Evolutionary conservation across 2,888 invertebrate species (phyloP).

Genomic region (Agrotis segetum): DNA sequence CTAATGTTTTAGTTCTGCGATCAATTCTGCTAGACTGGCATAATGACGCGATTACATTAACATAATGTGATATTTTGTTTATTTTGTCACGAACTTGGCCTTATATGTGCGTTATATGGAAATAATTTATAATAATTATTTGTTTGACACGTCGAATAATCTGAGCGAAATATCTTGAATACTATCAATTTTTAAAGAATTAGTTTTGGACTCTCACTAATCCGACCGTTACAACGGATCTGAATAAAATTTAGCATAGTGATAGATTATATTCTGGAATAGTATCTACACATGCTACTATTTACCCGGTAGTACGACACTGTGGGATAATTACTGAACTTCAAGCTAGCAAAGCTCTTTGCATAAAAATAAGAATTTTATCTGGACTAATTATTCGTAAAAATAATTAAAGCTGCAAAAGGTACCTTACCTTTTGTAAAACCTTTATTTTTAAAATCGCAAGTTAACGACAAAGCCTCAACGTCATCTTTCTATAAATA

Average conservation of each 20-base stretch:
- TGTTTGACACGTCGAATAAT: constrained; percentile 11
- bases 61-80: constrained; percentile 37
- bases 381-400: too few relatives aligned
- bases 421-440: not conserved
- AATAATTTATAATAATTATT: constrained; percentile 11
- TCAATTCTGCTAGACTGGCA: constrained; percentile 37
- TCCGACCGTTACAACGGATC: too few relatives aligned
- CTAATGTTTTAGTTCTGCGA: constrained; percentile 34
- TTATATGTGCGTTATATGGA: constrained; percentile 7
- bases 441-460: not conserved
- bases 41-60: constrained; percentile 26
- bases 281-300: too few relatives aligned
- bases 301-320: too few relatives aligned
- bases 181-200: not conserved
- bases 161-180: not conserved
- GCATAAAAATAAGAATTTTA: too few relatives aligned
- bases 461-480: constrained; percentile 1
- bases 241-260: too few relatives aligned
- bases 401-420: not conserved
- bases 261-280: too few relatives aligned
- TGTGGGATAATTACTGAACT: too few relatives aligned
- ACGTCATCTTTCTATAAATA: not conserved
- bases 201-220: too few relatives aligned
- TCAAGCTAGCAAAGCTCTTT: too few relatives aligned
- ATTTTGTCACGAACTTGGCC: constrained; percentile 35